phyloP scores from a whole-genome alignment of 2,797 vertebrate species.

The Lacerta viridis region DNA sequence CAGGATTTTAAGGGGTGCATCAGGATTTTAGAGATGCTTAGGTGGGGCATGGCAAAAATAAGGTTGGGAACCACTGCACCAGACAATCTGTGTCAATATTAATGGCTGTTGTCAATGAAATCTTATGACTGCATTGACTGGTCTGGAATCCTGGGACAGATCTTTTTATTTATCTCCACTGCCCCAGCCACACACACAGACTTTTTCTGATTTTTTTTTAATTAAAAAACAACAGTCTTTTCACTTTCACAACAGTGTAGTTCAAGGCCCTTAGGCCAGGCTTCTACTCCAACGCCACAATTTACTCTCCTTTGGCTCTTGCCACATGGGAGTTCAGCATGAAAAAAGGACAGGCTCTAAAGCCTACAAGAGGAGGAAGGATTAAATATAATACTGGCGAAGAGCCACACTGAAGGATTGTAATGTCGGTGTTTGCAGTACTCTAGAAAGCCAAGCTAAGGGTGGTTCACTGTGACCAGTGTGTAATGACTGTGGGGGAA shows the following conservation, averaged over 20 bases:
- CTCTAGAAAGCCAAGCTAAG: conserved; percentile 64
- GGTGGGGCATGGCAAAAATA: too few relatives aligned
- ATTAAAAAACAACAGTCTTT: not conserved
- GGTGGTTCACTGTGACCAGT: conserved; percentile 58
- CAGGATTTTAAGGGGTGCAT: too few relatives aligned
- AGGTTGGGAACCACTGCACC: too few relatives aligned
- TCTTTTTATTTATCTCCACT: not conserved
- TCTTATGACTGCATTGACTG: not conserved
- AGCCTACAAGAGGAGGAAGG: conserved; percentile 63
- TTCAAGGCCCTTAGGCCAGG: conserved; percentile 22
- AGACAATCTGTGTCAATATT: not conserved
- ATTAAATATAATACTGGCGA: conserved; percentile 68
- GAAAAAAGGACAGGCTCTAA: conserved; percentile 48
- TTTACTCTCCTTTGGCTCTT: conserved; percentile 17
- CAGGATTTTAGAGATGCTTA: too few relatives aligned
- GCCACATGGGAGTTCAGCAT: conserved; percentile 43
- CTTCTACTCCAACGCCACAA: not conserved
- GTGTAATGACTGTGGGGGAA: conserved; percentile 52
- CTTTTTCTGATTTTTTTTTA: not conserved
- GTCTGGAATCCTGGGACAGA: not conserved
- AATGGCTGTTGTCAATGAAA: not conserved
- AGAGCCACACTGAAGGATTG: conserved; percentile 38
- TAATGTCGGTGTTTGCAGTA: conserved; percentile 44
- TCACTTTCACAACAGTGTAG: not conserved
- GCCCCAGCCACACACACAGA: too few relatives aligned